Conservation (phyloP, 2,888 invertebrate species). For the Scaptomyza polygonia region DNA sequence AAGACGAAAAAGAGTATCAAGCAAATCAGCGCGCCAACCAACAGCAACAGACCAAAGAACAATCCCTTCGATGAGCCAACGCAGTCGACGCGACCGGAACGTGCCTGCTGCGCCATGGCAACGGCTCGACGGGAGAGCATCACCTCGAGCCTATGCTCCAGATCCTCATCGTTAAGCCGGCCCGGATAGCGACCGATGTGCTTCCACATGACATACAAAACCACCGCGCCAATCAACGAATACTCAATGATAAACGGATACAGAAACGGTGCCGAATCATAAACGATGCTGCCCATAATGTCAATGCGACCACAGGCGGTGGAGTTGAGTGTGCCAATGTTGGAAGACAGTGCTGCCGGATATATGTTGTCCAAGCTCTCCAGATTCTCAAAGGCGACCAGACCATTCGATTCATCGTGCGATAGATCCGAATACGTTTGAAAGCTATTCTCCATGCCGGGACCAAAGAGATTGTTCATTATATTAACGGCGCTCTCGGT, state of each 20-base stretch:
- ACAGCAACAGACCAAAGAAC: conserved; percentile 94
- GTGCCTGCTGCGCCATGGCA: conserved; percentile 93
- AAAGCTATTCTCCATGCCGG: conserved; percentile 83
- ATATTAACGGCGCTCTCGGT: conserved; percentile 81
- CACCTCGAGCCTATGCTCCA: conserved; percentile 94
- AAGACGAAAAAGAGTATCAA: conserved; percentile 98
- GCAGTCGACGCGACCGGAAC: conserved; percentile 95
- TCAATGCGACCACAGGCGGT: conserved; percentile 91
- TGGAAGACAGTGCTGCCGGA: conserved; percentile 86
- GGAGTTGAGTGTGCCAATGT: conserved; percentile 85
- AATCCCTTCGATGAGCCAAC: conserved; percentile 97
- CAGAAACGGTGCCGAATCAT: conserved; percentile 96
- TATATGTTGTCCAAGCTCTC: conserved; percentile 87
- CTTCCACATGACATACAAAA: conserved; percentile 98
- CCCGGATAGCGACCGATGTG: conserved; percentile 95
- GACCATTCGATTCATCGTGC: conserved; percentile 79
- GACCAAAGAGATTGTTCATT: conserved; percentile 82
- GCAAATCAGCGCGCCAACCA: conserved; percentile 96
- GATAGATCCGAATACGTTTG: conserved; percentile 83
- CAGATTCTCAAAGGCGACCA: conserved; percentile 83
- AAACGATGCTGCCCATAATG: conserved; percentile 96
- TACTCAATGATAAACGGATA: conserved; percentile 98
- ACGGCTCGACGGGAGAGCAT: conserved; percentile 94
- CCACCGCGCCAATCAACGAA: conserved; percentile 96
- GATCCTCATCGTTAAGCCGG: conserved; percentile 91